Percentiles rank a stretch among this genome's conserved stretches.
Evolutionary conservation across 2,888 invertebrate genomes (phyloP).

Genomic region (Limnephilus marmoratus): DNA sequence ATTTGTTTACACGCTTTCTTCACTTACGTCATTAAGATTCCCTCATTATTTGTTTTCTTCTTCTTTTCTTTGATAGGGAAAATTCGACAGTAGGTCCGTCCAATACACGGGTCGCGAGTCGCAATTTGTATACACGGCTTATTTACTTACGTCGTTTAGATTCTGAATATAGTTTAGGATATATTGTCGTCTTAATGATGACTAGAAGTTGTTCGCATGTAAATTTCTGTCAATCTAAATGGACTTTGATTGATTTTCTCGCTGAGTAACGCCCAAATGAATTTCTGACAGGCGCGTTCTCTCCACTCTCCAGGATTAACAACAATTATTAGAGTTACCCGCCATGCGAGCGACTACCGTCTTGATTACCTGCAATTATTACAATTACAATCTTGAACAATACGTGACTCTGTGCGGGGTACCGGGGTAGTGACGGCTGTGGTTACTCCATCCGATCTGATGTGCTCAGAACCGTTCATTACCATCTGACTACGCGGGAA

Average conservation of each 20-base stretch:
- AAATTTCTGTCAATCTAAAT: neutral
- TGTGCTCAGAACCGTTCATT: conserved; percentile 13
- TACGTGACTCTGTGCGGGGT: too few relatives aligned
- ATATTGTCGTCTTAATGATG: neutral
- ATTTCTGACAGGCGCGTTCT: neutral
- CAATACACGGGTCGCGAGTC: too few relatives aligned
- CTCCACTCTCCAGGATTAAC: neutral
- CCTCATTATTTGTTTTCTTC: too few relatives aligned
- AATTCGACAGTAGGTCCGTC: too few relatives aligned
- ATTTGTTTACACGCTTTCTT: too few relatives aligned
- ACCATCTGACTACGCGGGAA: conserved; percentile 7
- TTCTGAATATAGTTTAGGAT: too few relatives aligned
- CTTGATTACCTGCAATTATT: neutral
- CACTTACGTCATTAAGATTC: too few relatives aligned
- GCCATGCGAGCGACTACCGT: neutral
- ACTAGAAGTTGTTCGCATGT: neutral
- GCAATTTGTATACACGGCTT: too few relatives aligned
- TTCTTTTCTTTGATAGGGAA: too few relatives aligned
- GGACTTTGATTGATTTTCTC: neutral
- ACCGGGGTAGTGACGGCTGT: too few relatives aligned
- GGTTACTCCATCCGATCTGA: neutral
- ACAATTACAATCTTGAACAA: neutral
- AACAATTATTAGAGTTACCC: neutral
- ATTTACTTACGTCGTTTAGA: too few relatives aligned
- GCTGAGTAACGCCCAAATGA: neutral